Evolutionary conservation across 2,888 invertebrate genomes (phyloP), one percentile per base, ranked within the genome.

Genomic region (Lysandra coridon): DNA sequence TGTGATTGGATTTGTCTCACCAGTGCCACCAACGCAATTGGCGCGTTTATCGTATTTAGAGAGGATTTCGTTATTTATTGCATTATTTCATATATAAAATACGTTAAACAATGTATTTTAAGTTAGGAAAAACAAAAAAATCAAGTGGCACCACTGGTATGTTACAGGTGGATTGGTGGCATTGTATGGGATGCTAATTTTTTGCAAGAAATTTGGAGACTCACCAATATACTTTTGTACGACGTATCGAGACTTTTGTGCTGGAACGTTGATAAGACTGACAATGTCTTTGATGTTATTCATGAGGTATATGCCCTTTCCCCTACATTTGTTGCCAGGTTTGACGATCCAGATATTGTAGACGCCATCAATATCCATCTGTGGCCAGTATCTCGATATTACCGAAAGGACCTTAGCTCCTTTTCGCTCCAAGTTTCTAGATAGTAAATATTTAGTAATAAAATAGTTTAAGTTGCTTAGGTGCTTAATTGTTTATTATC

Each of bases 141-240:
- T 23, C 23, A 23, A 23, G 23, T 23, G 23, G 23, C 23, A 23
- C 23, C 23, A 23, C 23, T 23, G 23, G 23, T 23, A 23, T 23
- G 23, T 23, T 23, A 23, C 23, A 23, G 23, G 23, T 23, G 23
- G 23, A 23, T 23, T 23, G 23, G 23, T 23, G 23, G 23, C 23
- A 23, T 23, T 23, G 23, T 23, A 23, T 23, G 23, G 23, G 23
- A 23, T 23, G 14, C 14, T 14, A 33, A 73, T 62, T 74, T n/a
- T 44, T 30, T 44, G 44, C 44, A 37, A 10, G 74, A 78, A 64
- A 78, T 64, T 81, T 77, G 53, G 37, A 60, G 73, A 44, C 60
- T 81, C 95, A 98, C 98, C 98, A 85, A 99, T 98, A 89, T 99
- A 99, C 92, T 99, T 99, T 89, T 99, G 99, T 14, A 99, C 97